Conservation (phyloP, 35 echinoderm and acorn worm genomes). For the Heliocidaris tuberculata region DNA sequence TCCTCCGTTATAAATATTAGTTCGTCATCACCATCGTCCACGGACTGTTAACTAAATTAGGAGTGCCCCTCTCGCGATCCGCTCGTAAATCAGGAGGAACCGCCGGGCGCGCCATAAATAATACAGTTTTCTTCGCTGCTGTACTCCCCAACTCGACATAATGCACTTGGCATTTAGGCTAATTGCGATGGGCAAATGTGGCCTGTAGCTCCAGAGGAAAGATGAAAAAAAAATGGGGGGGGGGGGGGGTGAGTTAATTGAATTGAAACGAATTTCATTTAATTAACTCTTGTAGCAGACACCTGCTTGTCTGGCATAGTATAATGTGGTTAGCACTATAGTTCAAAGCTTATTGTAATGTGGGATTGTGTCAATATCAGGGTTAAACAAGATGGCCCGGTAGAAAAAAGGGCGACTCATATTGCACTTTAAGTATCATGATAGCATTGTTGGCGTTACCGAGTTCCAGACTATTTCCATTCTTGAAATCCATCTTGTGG, state of each 20-base stretch:
- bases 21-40: conserved; percentile 1
- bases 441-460: neutral
- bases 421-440: too few species aligned
- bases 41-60: neutral
- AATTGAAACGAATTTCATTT: neutral
- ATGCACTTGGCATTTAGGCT: neutral
- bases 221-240: too few species aligned
- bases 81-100: neutral
- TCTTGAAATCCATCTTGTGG: neutral
- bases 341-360: neutral
- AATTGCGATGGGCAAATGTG: neutral
- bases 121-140: neutral
- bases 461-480: neutral
- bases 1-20: neutral
- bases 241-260: neutral
- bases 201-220: neutral
- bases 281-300: neutral
- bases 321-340: neutral
- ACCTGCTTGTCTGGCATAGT: neutral
- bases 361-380: too few species aligned
- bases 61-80: neutral
- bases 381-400: too few species aligned
- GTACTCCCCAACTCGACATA: neutral
- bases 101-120: neutral
- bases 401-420: too few species aligned